phyloP scores from a whole-genome alignment of 2,797 vertebrate genomes.

The Falco cherrug region DNA sequence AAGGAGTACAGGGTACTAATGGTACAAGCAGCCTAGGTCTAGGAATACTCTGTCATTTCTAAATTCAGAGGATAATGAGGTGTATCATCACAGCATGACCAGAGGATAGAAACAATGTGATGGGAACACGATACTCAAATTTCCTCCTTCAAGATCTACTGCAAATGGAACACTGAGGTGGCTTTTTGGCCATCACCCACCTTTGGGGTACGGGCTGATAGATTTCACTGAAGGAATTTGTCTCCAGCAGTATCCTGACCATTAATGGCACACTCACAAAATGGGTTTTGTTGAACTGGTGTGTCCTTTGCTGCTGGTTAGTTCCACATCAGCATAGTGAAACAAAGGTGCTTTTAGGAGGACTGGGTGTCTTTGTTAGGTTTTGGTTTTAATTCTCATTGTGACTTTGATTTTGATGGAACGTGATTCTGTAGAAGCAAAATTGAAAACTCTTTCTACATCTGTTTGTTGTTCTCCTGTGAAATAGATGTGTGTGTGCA shows the following conservation, averaged over 20 bases:
- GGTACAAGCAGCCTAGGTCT: background rate
- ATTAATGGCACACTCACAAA: background rate
- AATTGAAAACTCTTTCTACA: background rate
- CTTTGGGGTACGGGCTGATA: background rate
- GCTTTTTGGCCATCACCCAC: background rate
- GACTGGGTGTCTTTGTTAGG: background rate
- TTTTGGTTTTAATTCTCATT: background rate
- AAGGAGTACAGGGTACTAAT: background rate
- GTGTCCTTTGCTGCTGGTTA: background rate
- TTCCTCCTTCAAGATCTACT: background rate
- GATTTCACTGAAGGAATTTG: background rate
- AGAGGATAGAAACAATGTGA: background rate
- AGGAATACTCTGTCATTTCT: background rate
- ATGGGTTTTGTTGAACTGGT: background rate
- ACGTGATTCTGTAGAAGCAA: background rate
- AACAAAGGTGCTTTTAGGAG: background rate
- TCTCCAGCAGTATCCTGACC: background rate
- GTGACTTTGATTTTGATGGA: background rate
- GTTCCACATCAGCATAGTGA: background rate
- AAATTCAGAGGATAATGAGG: background rate
- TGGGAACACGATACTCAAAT: background rate
- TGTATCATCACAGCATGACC: background rate
- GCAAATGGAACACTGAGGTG: background rate
- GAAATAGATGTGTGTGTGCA: background rate
- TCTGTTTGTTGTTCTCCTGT: background rate